phyloP scores from a whole-genome alignment of 2,888 invertebrate species.

The Orthosia gracilis region DNA sequence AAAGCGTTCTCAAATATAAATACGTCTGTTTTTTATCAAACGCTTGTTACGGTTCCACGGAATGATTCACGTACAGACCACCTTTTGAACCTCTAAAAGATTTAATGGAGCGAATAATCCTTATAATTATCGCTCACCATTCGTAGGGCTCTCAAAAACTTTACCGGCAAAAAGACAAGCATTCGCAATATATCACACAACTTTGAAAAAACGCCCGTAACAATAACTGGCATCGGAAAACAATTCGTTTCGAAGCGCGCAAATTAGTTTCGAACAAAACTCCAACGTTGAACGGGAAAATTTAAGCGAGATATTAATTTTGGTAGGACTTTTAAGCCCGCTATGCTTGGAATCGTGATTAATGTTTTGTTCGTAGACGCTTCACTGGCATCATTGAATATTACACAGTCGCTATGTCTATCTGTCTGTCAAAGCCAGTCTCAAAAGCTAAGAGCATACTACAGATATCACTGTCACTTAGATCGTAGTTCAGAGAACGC shows the following conservation, averaged over 20 bases:
- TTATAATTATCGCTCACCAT: slow-evolving; percentile 18
- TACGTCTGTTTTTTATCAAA: slow-evolving; percentile 51
- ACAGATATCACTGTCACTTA: slow-evolving; percentile 40
- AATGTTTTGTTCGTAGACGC: slow-evolving; percentile 55
- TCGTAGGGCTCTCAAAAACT: slow-evolving; percentile 35
- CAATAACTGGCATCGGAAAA: slow-evolving; percentile 62
- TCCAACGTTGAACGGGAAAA: slow-evolving; percentile 50
- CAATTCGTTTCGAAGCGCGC: slow-evolving; percentile 64
- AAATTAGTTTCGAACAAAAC: slow-evolving; percentile 70
- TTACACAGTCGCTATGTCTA: slow-evolving; percentile 9
- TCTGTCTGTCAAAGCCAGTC: slow-evolving; percentile 10
- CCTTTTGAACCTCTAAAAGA: slow-evolving; percentile 32
- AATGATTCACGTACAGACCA: slow-evolving; percentile 43
- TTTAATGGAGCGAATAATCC: slow-evolving; percentile 33
- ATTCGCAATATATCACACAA: slow-evolving; percentile 54
- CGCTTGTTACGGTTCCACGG: slow-evolving; percentile 20
- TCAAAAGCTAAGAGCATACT: slow-evolving; percentile 21
- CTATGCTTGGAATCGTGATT: slow-evolving; percentile 54
- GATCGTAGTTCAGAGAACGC: slow-evolving; percentile 20
- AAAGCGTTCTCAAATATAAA: slow-evolving; percentile 31
- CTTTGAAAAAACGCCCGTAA: slow-evolving; percentile 49
- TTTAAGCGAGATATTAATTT: slow-evolving; percentile 67
- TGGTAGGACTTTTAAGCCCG: slow-evolving; percentile 52
- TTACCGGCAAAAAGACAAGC: slow-evolving; percentile 38
- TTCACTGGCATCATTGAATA: slow-evolving; percentile 18